A percentile compares a stretch with the other conserved stretches of the same genome.
phyloP scores from a whole-genome alignment of 2,113 vertebrate genomes.

The Stegastes partitus region DNA sequence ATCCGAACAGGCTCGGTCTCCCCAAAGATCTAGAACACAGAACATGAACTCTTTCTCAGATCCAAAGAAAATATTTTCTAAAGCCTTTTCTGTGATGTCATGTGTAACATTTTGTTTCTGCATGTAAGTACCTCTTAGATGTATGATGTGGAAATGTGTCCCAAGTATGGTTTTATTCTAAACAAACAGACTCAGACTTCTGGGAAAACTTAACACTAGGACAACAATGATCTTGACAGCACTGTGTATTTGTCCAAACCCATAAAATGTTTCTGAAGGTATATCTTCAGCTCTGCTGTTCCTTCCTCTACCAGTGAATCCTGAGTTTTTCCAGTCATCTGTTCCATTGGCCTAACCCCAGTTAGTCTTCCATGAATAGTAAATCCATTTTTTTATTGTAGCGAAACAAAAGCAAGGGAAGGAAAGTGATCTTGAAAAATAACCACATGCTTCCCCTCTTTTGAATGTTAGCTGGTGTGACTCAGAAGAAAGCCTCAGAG shows the following conservation, averaged over 20 bases:
- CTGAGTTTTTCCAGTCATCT: conserved; percentile 14
- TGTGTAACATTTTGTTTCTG: neutral
- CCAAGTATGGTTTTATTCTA: neutral
- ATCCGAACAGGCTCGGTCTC: conserved; percentile 93
- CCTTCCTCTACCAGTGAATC: conserved; percentile 9
- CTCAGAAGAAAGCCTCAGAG: conserved; percentile 55
- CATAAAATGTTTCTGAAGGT: neutral
- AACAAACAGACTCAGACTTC: neutral
- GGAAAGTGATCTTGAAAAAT: conserved; percentile 57
- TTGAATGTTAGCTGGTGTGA: conserved; percentile 41
- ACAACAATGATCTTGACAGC: neutral
- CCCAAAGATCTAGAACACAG: conserved; percentile 86
- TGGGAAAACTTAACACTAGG: neutral
- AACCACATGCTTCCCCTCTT: conserved; percentile 53
- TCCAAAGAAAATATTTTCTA: neutral
- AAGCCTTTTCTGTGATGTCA: neutral
- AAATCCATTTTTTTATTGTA: conserved; percentile 35
- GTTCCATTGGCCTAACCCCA: conserved; percentile 31
- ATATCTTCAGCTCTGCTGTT: neutral
- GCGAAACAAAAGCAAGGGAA: conserved; percentile 66
- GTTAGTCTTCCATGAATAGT: conserved; percentile 53
- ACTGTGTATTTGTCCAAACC: neutral
- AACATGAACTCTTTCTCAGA: neutral
- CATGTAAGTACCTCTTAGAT: neutral
- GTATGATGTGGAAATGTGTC: neutral